Evolutionary conservation across 2,888 invertebrate genomes (phyloP), one percentile per base, ranked within the genome.

Genomic region (Furcula furcula): DNA sequence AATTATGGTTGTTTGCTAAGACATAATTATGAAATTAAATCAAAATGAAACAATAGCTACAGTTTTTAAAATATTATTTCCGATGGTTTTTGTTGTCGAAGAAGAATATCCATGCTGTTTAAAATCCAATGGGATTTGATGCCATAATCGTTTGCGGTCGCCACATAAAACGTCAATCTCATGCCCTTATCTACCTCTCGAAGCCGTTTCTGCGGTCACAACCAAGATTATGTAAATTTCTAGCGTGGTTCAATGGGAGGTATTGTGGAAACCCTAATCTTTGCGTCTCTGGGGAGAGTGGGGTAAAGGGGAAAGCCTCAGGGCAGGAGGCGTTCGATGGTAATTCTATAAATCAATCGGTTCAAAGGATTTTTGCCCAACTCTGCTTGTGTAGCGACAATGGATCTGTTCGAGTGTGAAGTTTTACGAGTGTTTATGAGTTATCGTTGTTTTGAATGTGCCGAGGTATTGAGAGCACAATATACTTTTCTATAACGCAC

Each of bases 331-430:
- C 56, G 65, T 55, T 65, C 65, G 51, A 69, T 70, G 64, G 69
- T 76, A 74, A 76, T 76, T 74, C 76, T 70, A 77, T 77, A 77
- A 78, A 78, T 78, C 78, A 78, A 76, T 77, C 72, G 64, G 41
- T 46, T 18, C 11, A 18, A 28, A 16, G 28, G 18, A 16, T 16
- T 28, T 28, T 28, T 18, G 28, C 10, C 6, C 11, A 11, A 18
- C 7, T 28, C 28, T 28, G 28, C 11, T 16, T 18, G 28, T 11
- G 28, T 13, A 5, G 16, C 18, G 15, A 28, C 28, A 28, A 28
- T 28, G 18, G 28, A 18, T 18, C 16, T 11, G 6, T 11, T 14
- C 28, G 18, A 16, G 18, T 18, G 28, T 28, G 28, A 28, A 28
- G 11, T 28, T 28, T 28, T 28, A 28, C 28, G 28, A 28, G 18